Evolutionary conservation across 2,113 vertebrate genomes (phyloP), one percentile per base, ranked within the genome.

Genomic region (Edolisoma coerulescens): DNA sequence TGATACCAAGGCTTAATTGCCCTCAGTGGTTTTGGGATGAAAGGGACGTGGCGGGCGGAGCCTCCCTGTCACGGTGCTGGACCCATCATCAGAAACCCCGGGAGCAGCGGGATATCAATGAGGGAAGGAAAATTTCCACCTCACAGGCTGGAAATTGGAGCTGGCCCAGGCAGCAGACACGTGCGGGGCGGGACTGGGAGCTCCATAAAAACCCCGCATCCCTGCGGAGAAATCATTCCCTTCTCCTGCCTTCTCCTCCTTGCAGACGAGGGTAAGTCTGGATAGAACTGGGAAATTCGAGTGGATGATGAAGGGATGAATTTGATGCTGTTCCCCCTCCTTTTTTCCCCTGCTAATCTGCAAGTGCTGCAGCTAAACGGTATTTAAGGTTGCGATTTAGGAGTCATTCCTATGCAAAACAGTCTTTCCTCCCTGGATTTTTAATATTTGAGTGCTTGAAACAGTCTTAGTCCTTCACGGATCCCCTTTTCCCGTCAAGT

Each of bases 381-480:
- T n/a, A 52, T 7, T 21, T 45, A 16, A 54, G 32, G 16, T 2
- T 32, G 70, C 22, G 37, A 23, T 4, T 54, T 63, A 7, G 44
- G 30, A 16, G 8, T 39, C 28, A 28, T 20, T 60, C 41, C 3
- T 7, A 5, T 3, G 9, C 22, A 33, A 49, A 37, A 30, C 13
- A 26, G 13, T 4, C 7, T 53, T 84, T 42, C 6, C 42, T 67
- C 17, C 4, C 2, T 14, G 24, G 14, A 16, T 64, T 81, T 77
- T 84, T 13, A n/a, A 11, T 63, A 18, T 42, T 24, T 22, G 16
- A 12, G 16, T 17, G 32, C 37, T 47, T 13, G 6, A 54, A 80
- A 33, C 17, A 5, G 3, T 12, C 37, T 30, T 16, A 24, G 10
- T 16, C 15, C 35, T 28, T 16, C 6, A 1, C 0, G 0, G n/a